Conservation (phyloP, 2,113 vertebrate species). For the Pristiophorus japonicus region DNA sequence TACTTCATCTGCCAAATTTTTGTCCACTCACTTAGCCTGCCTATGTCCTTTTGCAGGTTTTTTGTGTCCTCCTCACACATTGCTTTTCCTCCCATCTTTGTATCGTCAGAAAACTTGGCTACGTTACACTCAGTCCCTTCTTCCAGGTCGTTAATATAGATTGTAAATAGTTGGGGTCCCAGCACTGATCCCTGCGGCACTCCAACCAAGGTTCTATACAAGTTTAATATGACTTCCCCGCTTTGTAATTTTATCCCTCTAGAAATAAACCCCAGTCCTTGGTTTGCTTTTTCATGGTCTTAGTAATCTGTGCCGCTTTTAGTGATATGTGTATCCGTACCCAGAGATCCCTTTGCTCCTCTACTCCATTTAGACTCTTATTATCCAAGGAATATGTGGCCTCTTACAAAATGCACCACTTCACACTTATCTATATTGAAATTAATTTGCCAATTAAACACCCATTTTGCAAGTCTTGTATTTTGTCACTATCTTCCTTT, state of each 20-base stretch:
- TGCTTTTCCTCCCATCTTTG: no score
- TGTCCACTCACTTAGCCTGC: no score
- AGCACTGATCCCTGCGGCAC: no score
- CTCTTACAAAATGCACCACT: neutral
- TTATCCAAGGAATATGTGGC: neutral
- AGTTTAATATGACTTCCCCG: neutral
- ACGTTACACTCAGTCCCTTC: no score
- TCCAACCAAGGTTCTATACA: neutral
- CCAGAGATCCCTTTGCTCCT: neutral
- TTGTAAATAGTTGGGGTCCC: no score
- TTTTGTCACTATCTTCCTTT: no score
- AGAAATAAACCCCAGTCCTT: neutral
- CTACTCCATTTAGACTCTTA: neutral
- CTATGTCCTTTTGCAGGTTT: no score
- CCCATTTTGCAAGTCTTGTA: no score
- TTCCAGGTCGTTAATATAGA: no score
- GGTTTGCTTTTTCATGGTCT: neutral
- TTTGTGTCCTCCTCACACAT: no score
- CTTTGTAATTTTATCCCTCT: neutral
- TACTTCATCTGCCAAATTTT: no score
- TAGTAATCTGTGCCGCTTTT: neutral
- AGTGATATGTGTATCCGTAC: neutral
- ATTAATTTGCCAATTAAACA: neutral
- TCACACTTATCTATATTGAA: neutral
- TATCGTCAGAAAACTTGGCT: no score